Conservation (phyloP, 2,888 invertebrate species). For the Gymnocheta viridis region DNA sequence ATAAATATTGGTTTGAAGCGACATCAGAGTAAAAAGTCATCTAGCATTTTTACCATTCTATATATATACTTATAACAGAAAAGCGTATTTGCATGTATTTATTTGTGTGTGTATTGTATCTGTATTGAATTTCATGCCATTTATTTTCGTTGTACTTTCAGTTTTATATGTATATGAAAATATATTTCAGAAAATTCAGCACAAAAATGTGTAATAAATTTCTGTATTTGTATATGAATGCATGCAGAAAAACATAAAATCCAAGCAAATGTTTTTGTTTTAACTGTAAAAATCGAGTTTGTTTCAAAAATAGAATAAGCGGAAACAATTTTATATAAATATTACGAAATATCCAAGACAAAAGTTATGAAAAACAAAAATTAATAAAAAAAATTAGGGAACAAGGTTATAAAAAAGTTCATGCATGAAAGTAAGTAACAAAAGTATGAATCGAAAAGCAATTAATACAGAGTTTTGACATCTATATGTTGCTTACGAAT, state of each 20-base stretch:
- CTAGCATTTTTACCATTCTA: constrained; percentile 32
- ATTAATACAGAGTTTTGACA: too few species aligned
- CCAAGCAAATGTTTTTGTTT: constrained; percentile 39
- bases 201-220: constrained; percentile 43
- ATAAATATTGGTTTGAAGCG: constrained; percentile 65
- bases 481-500: too few species aligned
- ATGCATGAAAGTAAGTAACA: neutral
- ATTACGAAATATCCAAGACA: constrained; percentile 14
- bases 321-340: constrained; percentile 12
- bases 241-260: neutral
- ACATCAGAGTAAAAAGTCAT: constrained; percentile 66
- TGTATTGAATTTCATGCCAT: constrained; percentile 44
- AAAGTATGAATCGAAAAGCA: neutral
- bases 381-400: constrained; percentile 34
- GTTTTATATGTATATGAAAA: constrained; percentile 42
- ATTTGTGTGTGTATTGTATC: neutral
- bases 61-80: neutral
- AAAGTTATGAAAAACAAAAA: constrained; percentile 36
- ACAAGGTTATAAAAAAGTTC: constrained; percentile 31
- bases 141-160: constrained; percentile 30
- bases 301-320: neutral
- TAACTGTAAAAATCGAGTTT: constrained; percentile 40
- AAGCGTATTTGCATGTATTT: neutral
- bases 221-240: neutral
- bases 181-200: neutral